Evolutionary conservation across 1,140 invertebrate genomes (phyloP).

Genomic region (Ips nitidus): DNA sequence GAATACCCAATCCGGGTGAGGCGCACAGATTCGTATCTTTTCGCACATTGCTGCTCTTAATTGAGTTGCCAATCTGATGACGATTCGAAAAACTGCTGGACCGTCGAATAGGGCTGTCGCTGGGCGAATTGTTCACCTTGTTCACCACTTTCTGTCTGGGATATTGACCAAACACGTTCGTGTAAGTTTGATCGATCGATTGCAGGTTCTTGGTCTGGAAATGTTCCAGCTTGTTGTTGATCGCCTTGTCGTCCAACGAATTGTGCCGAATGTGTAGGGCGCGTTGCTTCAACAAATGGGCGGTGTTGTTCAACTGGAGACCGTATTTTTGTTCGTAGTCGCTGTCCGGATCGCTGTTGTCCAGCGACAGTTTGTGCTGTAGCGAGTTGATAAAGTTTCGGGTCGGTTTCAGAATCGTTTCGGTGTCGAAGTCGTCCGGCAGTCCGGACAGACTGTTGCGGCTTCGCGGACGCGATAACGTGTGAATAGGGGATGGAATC

Average conservation of each 20-base stretch:
- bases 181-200: conserved; percentile 52
- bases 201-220: conserved; percentile 51
- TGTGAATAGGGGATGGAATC: conserved; percentile 63
- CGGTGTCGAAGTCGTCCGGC: conserved; percentile 60
- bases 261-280: conserved; percentile 55
- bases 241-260: conserved; percentile 53
- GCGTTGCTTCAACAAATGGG: conserved; percentile 48
- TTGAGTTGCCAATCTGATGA: conserved; percentile 44
- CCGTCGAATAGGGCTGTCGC: conserved; percentile 49
- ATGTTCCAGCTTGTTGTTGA: conserved; percentile 52
- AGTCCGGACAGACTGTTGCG: conserved; percentile 52
- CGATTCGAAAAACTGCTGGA: conserved; percentile 51
- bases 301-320: conserved; percentile 48
- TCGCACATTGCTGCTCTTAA: conserved; percentile 44
- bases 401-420: conserved; percentile 66
- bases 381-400: conserved; percentile 68
- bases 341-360: conserved; percentile 49
- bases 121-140: conserved; percentile 52
- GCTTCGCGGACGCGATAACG: conserved; percentile 55
- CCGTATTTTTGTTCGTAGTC: conserved; percentile 45
- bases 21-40: conserved; percentile 44
- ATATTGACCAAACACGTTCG: conserved; percentile 50
- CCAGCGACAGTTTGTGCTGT: conserved; percentile 57
- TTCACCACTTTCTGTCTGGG: conserved; percentile 42
- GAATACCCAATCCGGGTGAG: conserved; percentile 45